A percentile compares a stretch with the other conserved stretches of the same genome.
Evolutionary conservation across 2,113 vertebrate genomes (phyloP).

Genomic region (Anolis carolinensis): DNA sequence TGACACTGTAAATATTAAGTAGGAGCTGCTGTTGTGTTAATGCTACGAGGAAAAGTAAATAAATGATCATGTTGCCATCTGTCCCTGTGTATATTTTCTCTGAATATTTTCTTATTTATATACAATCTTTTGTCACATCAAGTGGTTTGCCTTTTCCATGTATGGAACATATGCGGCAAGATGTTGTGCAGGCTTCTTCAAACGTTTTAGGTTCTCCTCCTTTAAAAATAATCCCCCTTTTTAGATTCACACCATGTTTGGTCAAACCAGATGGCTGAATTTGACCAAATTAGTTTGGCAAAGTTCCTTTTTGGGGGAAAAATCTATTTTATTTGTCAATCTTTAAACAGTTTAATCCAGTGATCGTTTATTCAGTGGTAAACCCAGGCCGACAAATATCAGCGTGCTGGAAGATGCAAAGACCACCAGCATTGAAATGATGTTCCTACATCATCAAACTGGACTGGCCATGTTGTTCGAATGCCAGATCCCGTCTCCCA

Average conservation of each 20-base stretch:
- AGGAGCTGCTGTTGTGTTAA: background rate
- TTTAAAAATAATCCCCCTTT: background rate
- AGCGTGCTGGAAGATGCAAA: too few relatives aligned
- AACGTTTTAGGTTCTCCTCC: background rate
- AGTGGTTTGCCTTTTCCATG: conserved; percentile 9
- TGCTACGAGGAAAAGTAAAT: conserved; percentile 1
- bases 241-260: background rate
- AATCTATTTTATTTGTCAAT: background rate
- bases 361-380: background rate
- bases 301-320: too few relatives aligned
- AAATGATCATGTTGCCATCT: conserved; percentile 24
- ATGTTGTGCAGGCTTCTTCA: background rate
- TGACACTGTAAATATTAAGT: conserved; percentile 11
- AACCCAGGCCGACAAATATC: too few relatives aligned
- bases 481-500: too few relatives aligned
- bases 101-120: conserved; percentile 7
- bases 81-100: background rate
- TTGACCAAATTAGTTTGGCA: background rate
- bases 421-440: too few relatives aligned
- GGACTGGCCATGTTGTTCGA: too few relatives aligned
- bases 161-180: background rate
- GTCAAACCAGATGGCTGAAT: background rate
- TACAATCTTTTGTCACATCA: background rate
- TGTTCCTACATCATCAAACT: too few relatives aligned
- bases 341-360: too few relatives aligned